Conservation (phyloP, 1,140 invertebrate genomes). For the Oreohelix idahoensis region DNA sequence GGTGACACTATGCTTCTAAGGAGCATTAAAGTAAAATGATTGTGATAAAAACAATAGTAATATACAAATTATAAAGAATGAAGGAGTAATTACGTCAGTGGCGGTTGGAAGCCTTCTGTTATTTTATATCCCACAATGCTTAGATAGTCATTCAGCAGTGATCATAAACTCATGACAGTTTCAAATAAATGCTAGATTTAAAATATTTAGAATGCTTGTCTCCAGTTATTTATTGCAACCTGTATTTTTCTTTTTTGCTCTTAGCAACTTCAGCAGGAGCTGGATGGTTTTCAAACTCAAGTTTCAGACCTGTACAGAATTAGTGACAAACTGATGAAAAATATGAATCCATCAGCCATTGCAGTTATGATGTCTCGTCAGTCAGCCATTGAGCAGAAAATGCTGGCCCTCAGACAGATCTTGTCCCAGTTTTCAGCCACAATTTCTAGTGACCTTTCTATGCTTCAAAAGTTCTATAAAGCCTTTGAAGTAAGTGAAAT, state of each 20-base stretch:
- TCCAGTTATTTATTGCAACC: too few relatives aligned
- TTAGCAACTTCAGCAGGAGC: slow-evolving; percentile 59
- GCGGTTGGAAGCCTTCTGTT: too few relatives aligned
- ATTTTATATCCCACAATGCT: too few relatives aligned
- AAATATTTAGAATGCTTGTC: too few relatives aligned
- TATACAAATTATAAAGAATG: too few relatives aligned
- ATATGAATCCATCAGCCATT: slow-evolving; percentile 66
- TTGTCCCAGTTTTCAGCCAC: slow-evolving; percentile 56
- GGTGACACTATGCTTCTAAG: too few relatives aligned
- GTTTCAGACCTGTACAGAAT: slow-evolving; percentile 59
- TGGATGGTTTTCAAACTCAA: slow-evolving; percentile 61
- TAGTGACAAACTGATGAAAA: slow-evolving; percentile 61
- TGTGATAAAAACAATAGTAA: too few relatives aligned
- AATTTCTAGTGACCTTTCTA: slow-evolving; percentile 60
- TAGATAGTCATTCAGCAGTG: too few relatives aligned
- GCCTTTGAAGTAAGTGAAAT: slow-evolving; percentile 44
- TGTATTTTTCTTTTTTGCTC: not conserved
- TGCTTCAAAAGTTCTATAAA: slow-evolving; percentile 57
- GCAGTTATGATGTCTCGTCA: slow-evolving; percentile 61
- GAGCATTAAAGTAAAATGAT: too few relatives aligned
- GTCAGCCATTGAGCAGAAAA: slow-evolving; percentile 60
- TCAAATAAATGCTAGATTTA: too few relatives aligned
- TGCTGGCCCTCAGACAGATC: slow-evolving; percentile 58
- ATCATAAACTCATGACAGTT: too few relatives aligned
- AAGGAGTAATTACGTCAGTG: too few relatives aligned